Base-by-base conservation (phyloP, 1,140 invertebrate genomes). In the Lordiphosa collinella region DNA sequence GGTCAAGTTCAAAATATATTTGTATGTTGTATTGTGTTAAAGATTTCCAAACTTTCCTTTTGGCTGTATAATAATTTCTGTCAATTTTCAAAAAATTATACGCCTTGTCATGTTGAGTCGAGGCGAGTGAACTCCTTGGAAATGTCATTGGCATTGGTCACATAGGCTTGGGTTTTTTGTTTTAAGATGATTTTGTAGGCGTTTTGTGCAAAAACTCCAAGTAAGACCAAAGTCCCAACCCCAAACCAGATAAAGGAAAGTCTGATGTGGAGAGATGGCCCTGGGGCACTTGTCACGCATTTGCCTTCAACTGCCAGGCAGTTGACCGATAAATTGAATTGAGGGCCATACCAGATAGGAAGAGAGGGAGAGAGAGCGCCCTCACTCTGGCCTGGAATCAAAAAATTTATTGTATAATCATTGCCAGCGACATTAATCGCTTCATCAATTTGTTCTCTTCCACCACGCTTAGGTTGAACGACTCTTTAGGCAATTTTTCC, bases 401-500 rank as follows among this genome's bases (percentile, higher is more conserved):
- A 43, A 53, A 60, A 35, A 60, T 48, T 36, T 67, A 67, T 47
- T 50, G 31, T 43, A 67, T 67, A 67, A 52, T 59, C 64, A 67
- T 57, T 60, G 61, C 52, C 43, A 65, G 31, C 25, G 51, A 51
- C 57, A 54, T 66, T 70, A 76, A 76, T 78, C 67, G 63, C 50
- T 57, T 76, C 78, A 75, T 75, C 73, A 57, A 53, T 66, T 46
- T 72, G 73, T 61, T 40, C 32, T 69, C 32, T 36, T 41, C 16
- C 11, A 34, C 51, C 16, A 29, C 36, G 50, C 47, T 37, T 36
- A 63, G 69, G 76, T 80, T 80, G 76, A 80, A 80, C 78, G 76
- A 80, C 76, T 76, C 62, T 75, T 82, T 69, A 71, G 75, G 54
- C 71, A 31, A 65, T 61, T 71, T 79, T 82, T 76, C 76, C 71